Evolutionary conservation across 2,113 vertebrate species (phyloP), one percentile per base, ranked within the genome.

Genomic region (Nesogale talazaci): DNA sequence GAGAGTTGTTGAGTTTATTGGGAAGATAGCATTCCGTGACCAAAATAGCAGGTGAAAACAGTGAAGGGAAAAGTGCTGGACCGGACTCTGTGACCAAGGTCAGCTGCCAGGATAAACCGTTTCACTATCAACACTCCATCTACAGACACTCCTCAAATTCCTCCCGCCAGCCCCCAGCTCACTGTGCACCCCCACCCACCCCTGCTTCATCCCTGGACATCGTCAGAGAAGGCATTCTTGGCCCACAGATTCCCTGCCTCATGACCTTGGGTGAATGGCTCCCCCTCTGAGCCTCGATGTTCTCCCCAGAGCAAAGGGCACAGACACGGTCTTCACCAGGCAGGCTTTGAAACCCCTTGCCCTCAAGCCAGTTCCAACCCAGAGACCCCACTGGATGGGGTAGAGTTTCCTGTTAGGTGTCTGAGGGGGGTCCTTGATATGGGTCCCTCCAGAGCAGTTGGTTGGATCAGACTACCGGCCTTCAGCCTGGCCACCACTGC

Each of bases 121-220:
- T 12, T 56, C n/a, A 19, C 61, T 82, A 61, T 78, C 69, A 38
- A 75, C 69, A 0, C 75, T 34, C 56, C 23, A 22, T 69, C 91
- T 36, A 3, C 63, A 38, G 70, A 42, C 65, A 69, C 23, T 7
- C 36, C n/a, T 11, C 42, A 34, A 4, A 38, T 36, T 25, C 31
- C 69, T 79, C 31, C 11, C 15, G 31, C 19, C 77, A 52, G 46
- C 5, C 46, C 46, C 46, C 4, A 12, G 46, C 46, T 52, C 46
- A 52, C 46, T 52, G 9, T 52, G 46, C 46, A 52, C 46, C 46
- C 42, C 46, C 36, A 38, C 22, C 57, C 46, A 52, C 46, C 34
- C 38, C 36, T 46, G n/a, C 17, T 52, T n/a, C 20, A 3, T 29
- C 29, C 1, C 0, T 19, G 6, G 17, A 3, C 1, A 1, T 0